phyloP scores from a whole-genome alignment of 2,113 vertebrate genomes.

The Syngnathus scovelli region DNA sequence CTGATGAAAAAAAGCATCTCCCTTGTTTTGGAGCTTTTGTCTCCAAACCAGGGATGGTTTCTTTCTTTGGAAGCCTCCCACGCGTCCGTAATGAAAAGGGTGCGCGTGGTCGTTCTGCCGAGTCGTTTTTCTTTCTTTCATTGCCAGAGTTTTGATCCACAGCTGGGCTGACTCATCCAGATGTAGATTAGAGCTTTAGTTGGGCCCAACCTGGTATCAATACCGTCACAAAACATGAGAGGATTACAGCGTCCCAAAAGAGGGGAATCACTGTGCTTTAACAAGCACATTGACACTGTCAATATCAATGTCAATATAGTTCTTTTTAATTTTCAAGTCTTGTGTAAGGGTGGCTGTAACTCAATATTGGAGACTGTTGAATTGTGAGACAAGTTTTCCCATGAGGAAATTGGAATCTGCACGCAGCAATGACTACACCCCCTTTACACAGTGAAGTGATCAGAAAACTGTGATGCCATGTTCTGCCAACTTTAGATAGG shows the following conservation, averaged over 20 bases:
- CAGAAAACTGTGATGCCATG: neutral
- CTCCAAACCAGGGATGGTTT: neutral
- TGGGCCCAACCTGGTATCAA: conserved; percentile 43
- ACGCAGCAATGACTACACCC: neutral
- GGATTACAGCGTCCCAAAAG: conserved; percentile 44
- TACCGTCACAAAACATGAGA: conserved; percentile 45
- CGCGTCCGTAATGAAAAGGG: conserved; percentile 30
- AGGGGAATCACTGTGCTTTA: conserved; percentile 34
- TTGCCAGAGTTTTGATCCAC: conserved; percentile 55
- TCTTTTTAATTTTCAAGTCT: neutral
- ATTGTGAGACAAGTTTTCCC: neutral
- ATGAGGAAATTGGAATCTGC: neutral
- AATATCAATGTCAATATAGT: neutral
- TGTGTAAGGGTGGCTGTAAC: neutral
- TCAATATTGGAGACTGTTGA: neutral
- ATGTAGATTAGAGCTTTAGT: conserved; percentile 58
- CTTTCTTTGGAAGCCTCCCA: conserved; percentile 42
- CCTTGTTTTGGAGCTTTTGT: neutral
- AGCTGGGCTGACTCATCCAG: conserved; percentile 59
- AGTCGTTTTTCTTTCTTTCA: conserved; percentile 55
- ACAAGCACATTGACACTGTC: conserved; percentile 10
- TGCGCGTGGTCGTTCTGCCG: conserved; percentile 56
- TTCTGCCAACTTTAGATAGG: neutral
- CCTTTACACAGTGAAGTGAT: neutral
- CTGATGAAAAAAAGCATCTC: conserved; percentile 10